A percentile compares a stretch with the other conserved stretches of the same genome.
These are phyloP conservation scores for Oryzias dopingdopingensis DNA, from an alignment of 2,797 vertebrate genomes.

Conservation along the genomic window DNA sequence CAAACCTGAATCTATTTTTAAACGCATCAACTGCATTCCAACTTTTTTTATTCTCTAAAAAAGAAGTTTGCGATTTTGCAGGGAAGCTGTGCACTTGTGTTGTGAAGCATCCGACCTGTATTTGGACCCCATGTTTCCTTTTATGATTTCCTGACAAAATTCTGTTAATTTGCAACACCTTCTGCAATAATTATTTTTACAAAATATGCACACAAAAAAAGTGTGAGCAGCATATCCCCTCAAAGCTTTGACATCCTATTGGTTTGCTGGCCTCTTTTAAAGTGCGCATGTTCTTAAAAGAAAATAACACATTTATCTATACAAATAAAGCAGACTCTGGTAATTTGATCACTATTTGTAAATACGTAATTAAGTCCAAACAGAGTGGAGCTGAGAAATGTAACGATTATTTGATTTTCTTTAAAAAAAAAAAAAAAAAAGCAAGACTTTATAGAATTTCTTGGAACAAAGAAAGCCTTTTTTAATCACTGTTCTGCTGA, in stretches of 20 bases:
- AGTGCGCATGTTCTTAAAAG: constrained; percentile 33
- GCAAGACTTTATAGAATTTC: constrained; percentile 33
- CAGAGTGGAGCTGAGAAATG: too few relatives aligned
- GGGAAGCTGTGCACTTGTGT: constrained; percentile 47
- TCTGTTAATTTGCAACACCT: constrained; percentile 42
- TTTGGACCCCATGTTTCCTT: constrained; percentile 26
- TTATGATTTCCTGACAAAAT: constrained; percentile 43
- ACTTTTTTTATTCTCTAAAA: constrained; percentile 28
- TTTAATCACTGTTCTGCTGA: constrained; percentile 3
- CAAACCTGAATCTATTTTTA: constrained; percentile 5
- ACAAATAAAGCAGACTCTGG: too few relatives aligned
- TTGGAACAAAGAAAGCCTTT: constrained; percentile 10
- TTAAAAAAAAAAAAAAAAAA: too few relatives aligned
- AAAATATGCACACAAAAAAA: constrained; percentile 49
- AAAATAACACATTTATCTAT: too few relatives aligned
- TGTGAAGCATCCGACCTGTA: constrained; percentile 63
- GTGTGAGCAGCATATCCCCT: constrained; percentile 31
- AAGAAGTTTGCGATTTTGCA: constrained; percentile 29
- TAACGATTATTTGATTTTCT: too few relatives aligned
- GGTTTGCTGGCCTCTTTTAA: constrained; percentile 46
- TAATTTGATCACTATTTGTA: too few relatives aligned
- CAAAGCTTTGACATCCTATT: constrained; percentile 39
- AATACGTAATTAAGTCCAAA: too few relatives aligned
- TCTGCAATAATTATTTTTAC: constrained; percentile 65
- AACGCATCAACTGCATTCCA: constrained; percentile 16